Conservation (phyloP, 2,113 vertebrate species). For the Barbus barbus region DNA sequence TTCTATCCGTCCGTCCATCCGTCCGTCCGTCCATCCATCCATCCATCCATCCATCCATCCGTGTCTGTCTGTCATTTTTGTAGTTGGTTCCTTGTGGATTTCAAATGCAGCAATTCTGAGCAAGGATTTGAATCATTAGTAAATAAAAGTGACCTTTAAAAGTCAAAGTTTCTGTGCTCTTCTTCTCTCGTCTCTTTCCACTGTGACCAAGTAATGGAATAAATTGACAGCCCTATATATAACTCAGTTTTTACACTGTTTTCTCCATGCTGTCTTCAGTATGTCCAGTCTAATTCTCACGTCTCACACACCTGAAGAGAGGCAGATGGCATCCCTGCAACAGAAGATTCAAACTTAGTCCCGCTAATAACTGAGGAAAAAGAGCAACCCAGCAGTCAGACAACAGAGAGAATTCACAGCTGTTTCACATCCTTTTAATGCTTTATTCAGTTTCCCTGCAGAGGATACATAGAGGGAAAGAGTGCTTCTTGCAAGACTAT, state of each 20-base stretch:
- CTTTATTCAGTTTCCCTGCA: conserved; percentile 40
- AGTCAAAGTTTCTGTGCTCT: neutral
- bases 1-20: too few species aligned
- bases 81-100: too few species aligned
- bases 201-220: neutral
- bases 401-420: neutral
- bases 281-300: neutral
- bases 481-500: conserved; percentile 29
- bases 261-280: neutral
- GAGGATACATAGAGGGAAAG: conserved; percentile 29
- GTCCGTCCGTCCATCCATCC: too few species aligned
- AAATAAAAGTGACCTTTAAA: too few species aligned
- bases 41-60: too few species aligned
- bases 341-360: neutral
- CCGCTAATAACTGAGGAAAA: neutral
- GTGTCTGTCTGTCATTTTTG: too few species aligned
- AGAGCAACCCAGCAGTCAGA: neutral
- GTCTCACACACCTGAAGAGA: neutral
- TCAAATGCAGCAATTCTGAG: too few species aligned
- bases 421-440: neutral
- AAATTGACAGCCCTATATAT: neutral
- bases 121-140: too few species aligned
- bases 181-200: neutral
- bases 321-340: neutral
- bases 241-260: neutral